phyloP scores from a whole-genome alignment of 2,113 vertebrate species.

The Ahaetulla prasina region DNA sequence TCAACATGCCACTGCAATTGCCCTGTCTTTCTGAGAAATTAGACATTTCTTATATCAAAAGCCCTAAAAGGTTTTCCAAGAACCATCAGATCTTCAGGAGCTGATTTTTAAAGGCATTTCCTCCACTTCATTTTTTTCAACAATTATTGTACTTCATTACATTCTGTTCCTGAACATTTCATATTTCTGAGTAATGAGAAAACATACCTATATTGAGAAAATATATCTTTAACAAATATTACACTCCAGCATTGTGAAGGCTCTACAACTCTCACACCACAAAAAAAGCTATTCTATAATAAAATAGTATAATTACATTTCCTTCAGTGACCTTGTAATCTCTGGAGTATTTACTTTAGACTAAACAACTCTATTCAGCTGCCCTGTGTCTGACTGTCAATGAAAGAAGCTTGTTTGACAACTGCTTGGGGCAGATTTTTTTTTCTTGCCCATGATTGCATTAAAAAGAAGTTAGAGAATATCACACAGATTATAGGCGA shows the following conservation, averaged over 20 bases:
- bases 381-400: slow-evolving; percentile 80
- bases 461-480: slow-evolving; percentile 52
- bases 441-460: slow-evolving; percentile 87
- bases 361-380: slow-evolving; percentile 92
- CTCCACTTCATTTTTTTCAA: slow-evolving; percentile 10
- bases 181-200: background rate
- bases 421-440: slow-evolving; percentile 79
- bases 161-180: slow-evolving; percentile 29
- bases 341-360: slow-evolving; percentile 84
- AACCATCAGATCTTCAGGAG: background rate
- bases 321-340: slow-evolving; percentile 79
- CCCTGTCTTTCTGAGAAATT: background rate
- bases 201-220: background rate
- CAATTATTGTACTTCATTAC: slow-evolving; percentile 24
- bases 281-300: slow-evolving; percentile 68
- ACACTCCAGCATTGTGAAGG: slow-evolving; percentile 60
- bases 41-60: background rate
- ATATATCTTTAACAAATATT: slow-evolving; percentile 57
- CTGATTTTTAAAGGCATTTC: background rate
- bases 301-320: slow-evolving; percentile 78
- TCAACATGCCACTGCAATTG: background rate
- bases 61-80: background rate
- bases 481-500: slow-evolving; percentile 76
- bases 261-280: slow-evolving; percentile 10
- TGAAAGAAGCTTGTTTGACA: slow-evolving; percentile 88